Evolutionary conservation across 2,797 vertebrate species (phyloP).

Genomic region (Enteromius afrohamiltoni): DNA sequence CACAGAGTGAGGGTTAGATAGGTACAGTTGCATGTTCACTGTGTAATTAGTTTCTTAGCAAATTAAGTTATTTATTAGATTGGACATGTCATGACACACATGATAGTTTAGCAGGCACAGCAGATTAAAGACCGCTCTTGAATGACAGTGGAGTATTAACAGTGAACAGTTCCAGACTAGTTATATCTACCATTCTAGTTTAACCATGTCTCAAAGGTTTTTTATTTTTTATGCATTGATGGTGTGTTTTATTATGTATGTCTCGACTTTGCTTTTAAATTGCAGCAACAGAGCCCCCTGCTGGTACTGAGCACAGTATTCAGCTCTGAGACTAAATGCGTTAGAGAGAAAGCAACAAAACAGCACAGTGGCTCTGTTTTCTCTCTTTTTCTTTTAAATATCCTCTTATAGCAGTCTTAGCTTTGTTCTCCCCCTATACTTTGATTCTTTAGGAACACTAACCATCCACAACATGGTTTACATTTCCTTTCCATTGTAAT

Average conservation of each 20-base stretch:
- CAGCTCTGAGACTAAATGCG: background rate
- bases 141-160: background rate
- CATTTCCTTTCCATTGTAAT: conserved; percentile 8
- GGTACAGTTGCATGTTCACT: background rate
- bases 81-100: background rate
- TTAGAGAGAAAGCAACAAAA: background rate
- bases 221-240: background rate
- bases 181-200: background rate
- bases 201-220: background rate
- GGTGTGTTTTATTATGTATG: background rate
- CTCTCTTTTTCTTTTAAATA: background rate
- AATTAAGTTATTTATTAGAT: background rate
- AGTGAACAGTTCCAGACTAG: background rate
- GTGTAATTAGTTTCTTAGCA: background rate
- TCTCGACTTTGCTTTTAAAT: conserved; percentile 6
- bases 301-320: background rate
- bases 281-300: conserved; percentile 9
- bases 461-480: conserved; percentile 1
- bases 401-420: background rate
- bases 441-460: background rate
- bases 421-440: background rate
- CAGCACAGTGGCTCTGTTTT: background rate
- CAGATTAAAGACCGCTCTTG: background rate
- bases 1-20: background rate
- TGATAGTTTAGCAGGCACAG: background rate